phyloP scores from a whole-genome alignment of 2,113 vertebrate genomes.

The Alaudala cheleensis region DNA sequence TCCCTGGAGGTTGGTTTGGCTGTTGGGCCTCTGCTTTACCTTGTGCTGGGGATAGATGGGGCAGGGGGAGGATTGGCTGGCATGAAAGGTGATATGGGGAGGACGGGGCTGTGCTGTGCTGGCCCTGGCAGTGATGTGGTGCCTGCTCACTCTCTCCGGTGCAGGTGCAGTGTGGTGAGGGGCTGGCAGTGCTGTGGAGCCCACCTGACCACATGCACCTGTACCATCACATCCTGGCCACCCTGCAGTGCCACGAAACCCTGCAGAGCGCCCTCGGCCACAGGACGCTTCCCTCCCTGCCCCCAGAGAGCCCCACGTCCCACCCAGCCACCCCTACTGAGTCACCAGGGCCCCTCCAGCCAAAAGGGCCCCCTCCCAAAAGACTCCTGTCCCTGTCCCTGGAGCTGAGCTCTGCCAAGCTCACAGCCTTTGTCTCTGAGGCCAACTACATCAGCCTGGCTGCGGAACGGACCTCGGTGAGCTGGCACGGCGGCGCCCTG shows the following conservation, averaged over 20 bases:
- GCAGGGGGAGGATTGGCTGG: not conserved
- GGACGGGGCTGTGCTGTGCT: fast-evolving
- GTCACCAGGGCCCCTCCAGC: not conserved
- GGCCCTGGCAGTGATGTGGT: not conserved
- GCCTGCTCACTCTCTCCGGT: not conserved
- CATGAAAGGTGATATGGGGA: fast-evolving
- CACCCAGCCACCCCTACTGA: not conserved
- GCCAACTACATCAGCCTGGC: constrained; percentile 84
- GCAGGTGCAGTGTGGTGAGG: constrained; percentile 86
- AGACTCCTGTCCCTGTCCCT: constrained; percentile 75
- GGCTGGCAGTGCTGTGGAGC: constrained; percentile 85
- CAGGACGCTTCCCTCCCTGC: not conserved
- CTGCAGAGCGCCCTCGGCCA: constrained; percentile 26
- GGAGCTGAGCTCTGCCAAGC: constrained; percentile 80
- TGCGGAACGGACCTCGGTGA: constrained; percentile 77
- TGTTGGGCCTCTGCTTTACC: not conserved
- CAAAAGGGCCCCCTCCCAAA: constrained; percentile 33
- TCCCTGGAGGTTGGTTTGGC: constrained; percentile 84
- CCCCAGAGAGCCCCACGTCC: not conserved
- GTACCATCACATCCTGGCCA: constrained; percentile 88
- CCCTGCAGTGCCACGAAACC: constrained; percentile 75
- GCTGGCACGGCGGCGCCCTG: constrained; percentile 71
- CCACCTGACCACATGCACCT: constrained; percentile 92
- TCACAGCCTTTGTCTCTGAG: constrained; percentile 85
- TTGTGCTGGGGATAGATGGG: not conserved